phyloP scores from a whole-genome alignment of 2,113 vertebrate genomes.

The Porphyrio hochstetteri region DNA sequence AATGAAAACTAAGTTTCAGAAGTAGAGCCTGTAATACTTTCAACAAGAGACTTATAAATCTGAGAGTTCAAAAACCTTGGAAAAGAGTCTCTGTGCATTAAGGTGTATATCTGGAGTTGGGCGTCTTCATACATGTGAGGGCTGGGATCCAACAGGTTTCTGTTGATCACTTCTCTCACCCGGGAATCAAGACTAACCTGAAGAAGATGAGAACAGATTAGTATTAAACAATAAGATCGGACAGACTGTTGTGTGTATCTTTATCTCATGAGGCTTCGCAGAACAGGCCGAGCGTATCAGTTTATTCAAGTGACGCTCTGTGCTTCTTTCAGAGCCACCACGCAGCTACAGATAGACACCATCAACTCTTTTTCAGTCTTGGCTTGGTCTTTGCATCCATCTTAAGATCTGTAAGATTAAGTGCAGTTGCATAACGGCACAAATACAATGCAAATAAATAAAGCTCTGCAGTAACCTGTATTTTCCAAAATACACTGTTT shows the following conservation, averaged over 20 bases:
- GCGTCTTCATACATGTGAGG: conserved; percentile 87
- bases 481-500: background rate
- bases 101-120: conserved; percentile 85
- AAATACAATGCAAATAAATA: background rate
- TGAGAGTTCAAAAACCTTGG: conserved; percentile 89
- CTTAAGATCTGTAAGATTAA: background rate
- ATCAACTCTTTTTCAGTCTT: background rate
- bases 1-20: conserved; percentile 78
- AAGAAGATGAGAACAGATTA: conserved; percentile 56
- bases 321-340: background rate
- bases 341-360: background rate
- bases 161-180: conserved; percentile 86
- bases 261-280: background rate
- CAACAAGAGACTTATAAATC: conserved; percentile 83
- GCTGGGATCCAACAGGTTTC: conserved; percentile 82
- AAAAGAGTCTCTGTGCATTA: conserved; percentile 90
- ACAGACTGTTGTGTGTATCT: background rate
- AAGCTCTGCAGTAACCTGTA: background rate
- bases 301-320: background rate
- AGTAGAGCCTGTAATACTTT: conserved; percentile 79
- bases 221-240: background rate
- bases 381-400: background rate
- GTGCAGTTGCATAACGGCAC: background rate
- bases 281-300: background rate
- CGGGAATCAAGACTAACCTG: conserved; percentile 88